Conservation (phyloP, 2,888 invertebrate genomes). For the Dasypolia templi region DNA sequence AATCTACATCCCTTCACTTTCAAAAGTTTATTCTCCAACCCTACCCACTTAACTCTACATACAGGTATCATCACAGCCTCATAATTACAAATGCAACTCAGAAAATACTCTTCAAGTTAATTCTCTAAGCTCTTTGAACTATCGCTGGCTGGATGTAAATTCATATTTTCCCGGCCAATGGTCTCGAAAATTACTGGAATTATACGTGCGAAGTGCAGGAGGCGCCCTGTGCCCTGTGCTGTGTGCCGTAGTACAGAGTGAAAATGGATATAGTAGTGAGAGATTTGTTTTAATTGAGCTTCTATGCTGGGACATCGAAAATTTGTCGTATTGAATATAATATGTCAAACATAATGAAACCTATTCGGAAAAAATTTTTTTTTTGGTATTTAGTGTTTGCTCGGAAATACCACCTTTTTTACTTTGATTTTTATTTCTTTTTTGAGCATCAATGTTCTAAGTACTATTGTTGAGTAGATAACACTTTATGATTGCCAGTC, state of each 20-base stretch:
- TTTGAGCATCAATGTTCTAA: background rate
- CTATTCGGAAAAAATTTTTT: background rate
- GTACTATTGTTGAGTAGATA: background rate
- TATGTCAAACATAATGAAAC: background rate
- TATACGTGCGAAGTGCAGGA: constrained; percentile 76
- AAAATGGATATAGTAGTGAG: no score
- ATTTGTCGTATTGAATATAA: background rate
- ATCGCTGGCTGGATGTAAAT: constrained; percentile 71
- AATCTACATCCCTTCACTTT: background rate
- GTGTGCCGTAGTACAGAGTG: constrained; percentile 1
- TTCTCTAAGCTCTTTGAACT: constrained; percentile 81
- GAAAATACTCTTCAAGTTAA: constrained; percentile 71
- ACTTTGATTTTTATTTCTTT: background rate
- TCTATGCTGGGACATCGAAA: constrained; percentile 12
- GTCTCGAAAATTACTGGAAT: constrained; percentile 81
- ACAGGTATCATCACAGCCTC: constrained; percentile 23
- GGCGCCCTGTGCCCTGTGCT: background rate
- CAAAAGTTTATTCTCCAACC: constrained; percentile 2
- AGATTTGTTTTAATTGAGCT: constrained; percentile 56
- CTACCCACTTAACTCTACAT: constrained; percentile 8
- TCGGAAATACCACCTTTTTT: background rate
- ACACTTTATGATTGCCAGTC: background rate
- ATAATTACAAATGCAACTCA: constrained; percentile 61
- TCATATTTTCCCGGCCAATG: constrained; percentile 84
- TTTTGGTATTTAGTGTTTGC: background rate